Evolutionary conservation across 2,797 vertebrate genomes (phyloP).

Genomic region (Diplodus puntazzo): DNA sequence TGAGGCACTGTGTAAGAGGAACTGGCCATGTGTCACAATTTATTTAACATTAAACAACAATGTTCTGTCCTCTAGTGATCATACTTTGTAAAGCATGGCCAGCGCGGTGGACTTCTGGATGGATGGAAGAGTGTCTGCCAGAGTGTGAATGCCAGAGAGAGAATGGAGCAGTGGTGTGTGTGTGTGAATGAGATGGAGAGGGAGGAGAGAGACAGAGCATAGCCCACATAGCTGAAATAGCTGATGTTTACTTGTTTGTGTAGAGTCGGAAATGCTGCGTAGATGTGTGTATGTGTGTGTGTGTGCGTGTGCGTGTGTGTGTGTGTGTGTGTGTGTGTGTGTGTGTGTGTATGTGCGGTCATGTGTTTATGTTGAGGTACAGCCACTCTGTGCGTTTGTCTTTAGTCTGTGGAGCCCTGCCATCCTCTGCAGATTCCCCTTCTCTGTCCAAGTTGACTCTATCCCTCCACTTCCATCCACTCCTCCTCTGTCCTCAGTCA

Average conservation of each 20-base stretch:
- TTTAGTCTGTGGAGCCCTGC: constrained; percentile 33
- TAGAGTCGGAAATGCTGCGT: constrained; percentile 28
- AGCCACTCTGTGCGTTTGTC: constrained; percentile 48
- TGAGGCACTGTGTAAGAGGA: background rate
- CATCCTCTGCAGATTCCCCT: constrained; percentile 19
- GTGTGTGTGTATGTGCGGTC: constrained; percentile 31
- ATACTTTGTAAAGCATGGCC: background rate
- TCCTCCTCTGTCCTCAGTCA: background rate
- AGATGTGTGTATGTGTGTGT: no score
- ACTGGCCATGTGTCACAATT: background rate
- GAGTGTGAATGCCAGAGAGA: background rate
- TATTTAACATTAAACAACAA: background rate
- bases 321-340: constrained; percentile 28
- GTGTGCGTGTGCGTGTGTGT: constrained; percentile 17
- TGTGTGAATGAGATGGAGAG: constrained; percentile 17
- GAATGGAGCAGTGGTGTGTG: background rate
- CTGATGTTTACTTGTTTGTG: constrained; percentile 57
- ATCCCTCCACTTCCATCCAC: background rate
- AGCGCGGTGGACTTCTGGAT: constrained; percentile 15
- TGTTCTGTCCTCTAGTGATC: background rate
- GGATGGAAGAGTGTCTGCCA: background rate
- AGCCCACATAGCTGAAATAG: constrained; percentile 52
- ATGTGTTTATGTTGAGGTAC: constrained; percentile 55
- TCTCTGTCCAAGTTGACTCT: background rate
- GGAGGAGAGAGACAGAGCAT: constrained; percentile 29